Evolutionary conservation across 2,888 invertebrate genomes (phyloP).

Genomic region (Xylota sylvarum): DNA sequence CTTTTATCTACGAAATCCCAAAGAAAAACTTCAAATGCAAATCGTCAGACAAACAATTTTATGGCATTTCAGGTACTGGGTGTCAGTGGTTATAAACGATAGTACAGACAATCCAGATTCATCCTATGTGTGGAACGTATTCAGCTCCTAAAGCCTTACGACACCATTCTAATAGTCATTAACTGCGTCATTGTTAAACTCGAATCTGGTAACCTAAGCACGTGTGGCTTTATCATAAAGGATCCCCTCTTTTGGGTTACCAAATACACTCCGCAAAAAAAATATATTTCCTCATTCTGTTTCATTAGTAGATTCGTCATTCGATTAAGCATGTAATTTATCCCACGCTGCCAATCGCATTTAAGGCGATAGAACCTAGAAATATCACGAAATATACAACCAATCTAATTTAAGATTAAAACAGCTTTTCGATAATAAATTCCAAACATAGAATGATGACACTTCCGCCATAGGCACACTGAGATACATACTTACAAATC

Average conservation of each 20-base stretch:
- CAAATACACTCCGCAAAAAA: too few relatives aligned
- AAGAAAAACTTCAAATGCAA: too few relatives aligned
- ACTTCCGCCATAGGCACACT: background rate
- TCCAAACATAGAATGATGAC: background rate
- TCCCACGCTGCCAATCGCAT: background rate
- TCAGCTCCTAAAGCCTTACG: too few relatives aligned
- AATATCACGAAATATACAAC: background rate
- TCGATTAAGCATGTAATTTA: background rate
- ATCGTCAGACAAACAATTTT: too few relatives aligned
- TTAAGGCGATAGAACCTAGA: background rate
- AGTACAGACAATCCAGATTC: too few relatives aligned
- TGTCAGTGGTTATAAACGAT: too few relatives aligned
- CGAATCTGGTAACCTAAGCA: background rate
- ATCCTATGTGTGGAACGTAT: too few relatives aligned
- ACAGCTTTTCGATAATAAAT: slow-evolving; percentile 20
- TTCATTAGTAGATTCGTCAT: slow-evolving; percentile 3
- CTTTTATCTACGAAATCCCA: too few relatives aligned
- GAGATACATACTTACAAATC: background rate
- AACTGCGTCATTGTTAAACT: background rate
- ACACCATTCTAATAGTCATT: background rate
- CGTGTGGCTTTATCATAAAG: background rate
- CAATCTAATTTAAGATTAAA: slow-evolving; percentile 19
- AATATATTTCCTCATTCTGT: background rate
- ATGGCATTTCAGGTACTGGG: too few relatives aligned
- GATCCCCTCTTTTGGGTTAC: background rate